Evolutionary conservation across 2,113 vertebrate genomes (phyloP).

Genomic region (Poeciliopsis occidentalis): DNA sequence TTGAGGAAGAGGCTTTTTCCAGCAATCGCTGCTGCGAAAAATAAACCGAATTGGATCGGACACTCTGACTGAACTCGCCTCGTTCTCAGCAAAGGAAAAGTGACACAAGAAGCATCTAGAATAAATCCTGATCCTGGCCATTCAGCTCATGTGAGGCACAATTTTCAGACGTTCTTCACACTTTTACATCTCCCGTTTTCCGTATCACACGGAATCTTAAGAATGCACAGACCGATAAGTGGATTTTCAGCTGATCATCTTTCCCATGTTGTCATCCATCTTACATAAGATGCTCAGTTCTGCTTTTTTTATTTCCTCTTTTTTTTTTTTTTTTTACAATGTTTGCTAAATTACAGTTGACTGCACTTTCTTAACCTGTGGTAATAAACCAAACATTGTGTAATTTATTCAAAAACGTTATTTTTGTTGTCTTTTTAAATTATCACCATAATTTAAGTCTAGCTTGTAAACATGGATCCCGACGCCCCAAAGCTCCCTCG

Average conservation of each 20-base stretch:
- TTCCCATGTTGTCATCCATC: background rate
- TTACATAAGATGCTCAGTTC: background rate
- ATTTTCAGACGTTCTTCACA: background rate
- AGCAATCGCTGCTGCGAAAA: background rate
- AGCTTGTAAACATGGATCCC: slow-evolving; percentile 15
- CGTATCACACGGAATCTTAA: background rate
- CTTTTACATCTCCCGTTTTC: background rate
- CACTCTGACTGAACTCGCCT: no score
- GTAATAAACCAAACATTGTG: background rate
- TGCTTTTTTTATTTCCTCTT: background rate
- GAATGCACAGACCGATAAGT: background rate
- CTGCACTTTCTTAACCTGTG: background rate
- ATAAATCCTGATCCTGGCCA: background rate
- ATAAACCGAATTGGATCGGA: background rate
- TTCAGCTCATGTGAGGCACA: background rate
- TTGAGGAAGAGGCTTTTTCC: no score
- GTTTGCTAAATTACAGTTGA: background rate
- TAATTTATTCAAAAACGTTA: background rate
- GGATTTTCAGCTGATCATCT: background rate
- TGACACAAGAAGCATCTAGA: background rate
- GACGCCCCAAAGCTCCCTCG: background rate
- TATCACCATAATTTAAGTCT: slow-evolving; percentile 4
- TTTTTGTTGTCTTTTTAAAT: no score
- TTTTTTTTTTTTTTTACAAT: background rate
- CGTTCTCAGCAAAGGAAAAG: background rate